Conservation (phyloP, 30 jellyfish, hydroid and myxozoan species). For the Chironex yamaguchii region DNA sequence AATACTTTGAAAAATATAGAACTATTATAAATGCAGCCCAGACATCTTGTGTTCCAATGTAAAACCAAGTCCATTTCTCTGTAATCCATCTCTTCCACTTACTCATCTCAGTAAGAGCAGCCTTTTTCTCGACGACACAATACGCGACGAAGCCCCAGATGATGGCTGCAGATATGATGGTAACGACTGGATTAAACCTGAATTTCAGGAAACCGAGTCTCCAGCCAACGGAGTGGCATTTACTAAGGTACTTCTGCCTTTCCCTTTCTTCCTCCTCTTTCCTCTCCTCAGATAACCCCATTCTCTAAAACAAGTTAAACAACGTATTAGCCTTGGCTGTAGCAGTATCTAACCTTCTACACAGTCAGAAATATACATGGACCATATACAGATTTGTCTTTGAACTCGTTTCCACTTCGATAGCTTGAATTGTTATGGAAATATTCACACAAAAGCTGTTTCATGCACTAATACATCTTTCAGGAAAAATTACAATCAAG, state of each 20-base stretch:
- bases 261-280: slow-evolving; percentile 6
- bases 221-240: slow-evolving; percentile 70
- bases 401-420: too few relatives aligned
- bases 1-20: slow-evolving; percentile 82
- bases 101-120: slow-evolving; percentile 56
- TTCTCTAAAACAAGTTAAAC: too few relatives aligned
- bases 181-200: slow-evolving; percentile 83
- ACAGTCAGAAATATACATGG: too few relatives aligned
- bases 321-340: too few relatives aligned
- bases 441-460: too few relatives aligned
- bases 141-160: slow-evolving; percentile 89
- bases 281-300: not conserved
- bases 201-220: slow-evolving; percentile 53
- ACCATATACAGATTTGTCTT: too few relatives aligned
- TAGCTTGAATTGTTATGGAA: too few relatives aligned
- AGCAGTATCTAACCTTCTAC: too few relatives aligned
- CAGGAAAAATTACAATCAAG: too few relatives aligned
- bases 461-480: too few relatives aligned
- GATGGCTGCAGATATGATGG: slow-evolving; percentile 78
- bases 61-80: slow-evolving; percentile 93
- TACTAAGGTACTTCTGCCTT: slow-evolving; percentile 11
- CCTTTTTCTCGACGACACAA: slow-evolving; percentile 72
- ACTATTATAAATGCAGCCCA: slow-evolving; percentile 88
- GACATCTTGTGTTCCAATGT: slow-evolving; percentile 93
- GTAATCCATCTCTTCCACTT: slow-evolving; percentile 83